phyloP scores from a whole-genome alignment of 2,113 vertebrate species.

The Emydocephalus ijimae region DNA sequence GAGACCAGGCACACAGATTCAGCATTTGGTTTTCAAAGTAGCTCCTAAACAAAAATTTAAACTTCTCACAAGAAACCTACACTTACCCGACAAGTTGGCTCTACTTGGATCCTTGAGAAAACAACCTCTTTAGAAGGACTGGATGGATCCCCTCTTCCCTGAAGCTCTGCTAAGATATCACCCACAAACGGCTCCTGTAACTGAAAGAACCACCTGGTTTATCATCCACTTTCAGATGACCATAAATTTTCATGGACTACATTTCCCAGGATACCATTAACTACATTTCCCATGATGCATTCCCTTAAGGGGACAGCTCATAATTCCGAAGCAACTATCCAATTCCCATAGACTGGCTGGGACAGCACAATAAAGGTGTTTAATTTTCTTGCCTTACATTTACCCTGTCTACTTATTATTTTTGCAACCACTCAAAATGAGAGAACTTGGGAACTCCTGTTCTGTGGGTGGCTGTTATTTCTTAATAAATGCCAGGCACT shows the following conservation, averaged over 20 bases:
- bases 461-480: neutral
- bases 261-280: no score
- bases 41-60: neutral
- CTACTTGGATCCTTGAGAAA: neutral
- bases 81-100: neutral
- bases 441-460: neutral
- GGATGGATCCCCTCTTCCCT: neutral
- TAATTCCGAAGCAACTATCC: no score
- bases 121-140: neutral
- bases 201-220: neutral
- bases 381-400: neutral
- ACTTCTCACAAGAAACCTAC: neutral
- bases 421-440: neutral
- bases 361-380: neutral
- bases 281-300: no score
- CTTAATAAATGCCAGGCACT: neutral
- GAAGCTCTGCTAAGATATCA: neutral
- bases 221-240: neutral
- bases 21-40: neutral
- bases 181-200: neutral
- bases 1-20: neutral
- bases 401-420: neutral
- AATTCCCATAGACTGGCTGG: no score
- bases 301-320: no score
- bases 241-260: neutral